Conservation (phyloP, 2,113 vertebrate genomes). For the Urocitellus parryii region DNA sequence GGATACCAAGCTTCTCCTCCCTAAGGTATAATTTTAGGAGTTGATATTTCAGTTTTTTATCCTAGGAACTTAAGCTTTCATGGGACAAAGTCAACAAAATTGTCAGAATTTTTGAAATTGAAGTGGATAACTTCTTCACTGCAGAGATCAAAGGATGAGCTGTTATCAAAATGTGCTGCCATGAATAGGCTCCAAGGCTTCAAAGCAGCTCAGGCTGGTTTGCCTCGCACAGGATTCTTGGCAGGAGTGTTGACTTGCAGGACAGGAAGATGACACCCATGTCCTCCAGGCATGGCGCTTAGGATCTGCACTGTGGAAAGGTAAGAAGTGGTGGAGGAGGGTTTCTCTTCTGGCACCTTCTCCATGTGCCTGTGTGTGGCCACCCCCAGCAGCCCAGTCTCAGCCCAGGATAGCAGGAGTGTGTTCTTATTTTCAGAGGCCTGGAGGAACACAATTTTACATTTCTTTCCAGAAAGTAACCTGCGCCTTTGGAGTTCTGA, state of each 20-base stretch:
- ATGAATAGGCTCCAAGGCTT: not conserved
- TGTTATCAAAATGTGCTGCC: not conserved
- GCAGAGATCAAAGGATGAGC: constrained; percentile 54
- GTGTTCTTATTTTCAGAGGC: not conserved
- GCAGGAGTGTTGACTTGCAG: not conserved
- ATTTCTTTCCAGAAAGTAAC: constrained; percentile 21
- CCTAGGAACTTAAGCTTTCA: not conserved
- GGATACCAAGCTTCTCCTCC: not conserved
- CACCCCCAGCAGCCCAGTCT: not conserved
- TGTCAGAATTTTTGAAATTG: constrained; percentile 23
- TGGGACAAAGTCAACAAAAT: constrained; percentile 16
- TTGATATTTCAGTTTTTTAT: constrained; percentile 31
- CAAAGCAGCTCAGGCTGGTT: not conserved
- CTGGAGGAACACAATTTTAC: not conserved
- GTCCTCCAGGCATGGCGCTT: not conserved
- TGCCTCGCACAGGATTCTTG: not conserved
- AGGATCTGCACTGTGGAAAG: not conserved
- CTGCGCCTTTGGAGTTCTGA: not conserved
- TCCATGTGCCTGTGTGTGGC: fast-evolving
- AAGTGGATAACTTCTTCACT: not conserved
- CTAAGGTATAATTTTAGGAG: not conserved
- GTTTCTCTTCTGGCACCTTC: not conserved
- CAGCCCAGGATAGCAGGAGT: not conserved
- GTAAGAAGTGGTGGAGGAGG: not conserved
- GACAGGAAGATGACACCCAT: not conserved